phyloP scores from a whole-genome alignment of 2,888 invertebrate genomes.

The Vannuccia rotundouncinata region DNA sequence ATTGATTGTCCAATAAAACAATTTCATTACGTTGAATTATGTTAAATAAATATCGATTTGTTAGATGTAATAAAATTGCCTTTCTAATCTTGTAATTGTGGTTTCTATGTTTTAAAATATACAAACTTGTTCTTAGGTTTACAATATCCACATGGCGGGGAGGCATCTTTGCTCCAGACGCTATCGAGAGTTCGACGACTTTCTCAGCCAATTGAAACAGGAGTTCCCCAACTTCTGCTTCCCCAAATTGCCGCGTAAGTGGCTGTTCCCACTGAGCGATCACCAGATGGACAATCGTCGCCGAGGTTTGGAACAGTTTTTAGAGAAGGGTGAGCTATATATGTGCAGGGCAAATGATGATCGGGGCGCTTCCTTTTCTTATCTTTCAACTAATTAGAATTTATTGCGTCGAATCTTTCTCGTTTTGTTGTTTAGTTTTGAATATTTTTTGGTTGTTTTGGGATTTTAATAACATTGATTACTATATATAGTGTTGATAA shows the following conservation, averaged over 20 bases:
- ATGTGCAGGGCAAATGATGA: too few species aligned
- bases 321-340: conserved; percentile 68
- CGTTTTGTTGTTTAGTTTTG: too few species aligned
- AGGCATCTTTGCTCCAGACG: conserved; percentile 89
- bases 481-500: too few species aligned
- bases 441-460: too few species aligned
- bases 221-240: conserved; percentile 91
- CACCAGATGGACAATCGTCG: conserved; percentile 90
- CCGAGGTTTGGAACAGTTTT: conserved; percentile 87
- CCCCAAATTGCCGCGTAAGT: conserved; percentile 84
- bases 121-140: conserved; percentile 61
- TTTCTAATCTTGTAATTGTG: too few species aligned
- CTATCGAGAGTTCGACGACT: conserved; percentile 85
- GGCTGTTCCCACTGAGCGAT: conserved; percentile 87
- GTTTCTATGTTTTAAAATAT: too few species aligned
- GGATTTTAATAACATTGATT: too few species aligned
- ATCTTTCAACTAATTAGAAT: neutral
- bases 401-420: neutral
- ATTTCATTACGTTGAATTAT: too few species aligned
- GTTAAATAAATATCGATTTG: too few species aligned
- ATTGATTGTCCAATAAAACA: too few species aligned
- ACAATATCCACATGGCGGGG: conserved; percentile 98
- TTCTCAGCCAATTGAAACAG: conserved; percentile 79
- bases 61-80: too few species aligned
- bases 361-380: neutral